Conservation (phyloP, 2,113 vertebrate species). For the Pelodiscus sinensis region DNA sequence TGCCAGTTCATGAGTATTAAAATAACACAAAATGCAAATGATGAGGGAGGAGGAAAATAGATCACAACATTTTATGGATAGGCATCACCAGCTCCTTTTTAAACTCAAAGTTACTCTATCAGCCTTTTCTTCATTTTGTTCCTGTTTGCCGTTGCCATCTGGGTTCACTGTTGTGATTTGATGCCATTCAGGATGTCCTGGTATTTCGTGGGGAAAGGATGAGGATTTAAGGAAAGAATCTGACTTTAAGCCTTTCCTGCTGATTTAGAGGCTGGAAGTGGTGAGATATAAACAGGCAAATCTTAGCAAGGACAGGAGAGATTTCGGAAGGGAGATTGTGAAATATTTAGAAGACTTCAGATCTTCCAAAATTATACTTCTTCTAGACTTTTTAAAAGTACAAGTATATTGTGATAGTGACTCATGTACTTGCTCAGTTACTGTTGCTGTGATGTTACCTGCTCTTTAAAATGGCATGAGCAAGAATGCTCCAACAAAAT, state of each 20-base stretch:
- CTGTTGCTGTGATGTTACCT: neutral
- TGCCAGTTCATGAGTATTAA: neutral
- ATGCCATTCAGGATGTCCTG: neutral
- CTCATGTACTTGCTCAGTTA: conserved; percentile 24
- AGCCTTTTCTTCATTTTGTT: neutral
- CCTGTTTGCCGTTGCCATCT: neutral
- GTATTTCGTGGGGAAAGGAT: neutral
- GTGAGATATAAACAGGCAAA: neutral
- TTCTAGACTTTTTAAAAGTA: neutral
- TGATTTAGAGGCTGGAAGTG: neutral
- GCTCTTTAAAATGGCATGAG: neutral
- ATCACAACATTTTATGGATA: rapidly evolving
- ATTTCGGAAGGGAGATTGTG: neutral
- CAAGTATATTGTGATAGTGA: neutral
- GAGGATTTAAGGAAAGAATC: neutral
- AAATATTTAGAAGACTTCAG: neutral
- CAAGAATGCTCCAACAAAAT: neutral
- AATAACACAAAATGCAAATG: neutral
- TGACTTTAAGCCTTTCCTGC: neutral
- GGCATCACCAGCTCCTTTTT: neutral
- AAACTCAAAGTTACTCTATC: neutral
- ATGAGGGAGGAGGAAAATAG: neutral
- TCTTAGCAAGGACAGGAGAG: neutral
- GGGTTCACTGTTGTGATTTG: neutral
- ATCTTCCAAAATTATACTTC: neutral